Percentiles rank a stretch among this genome's conserved stretches.
Evolutionary conservation across 1,140 invertebrate species (phyloP).

Genomic region (Cyclargus thomasi): DNA sequence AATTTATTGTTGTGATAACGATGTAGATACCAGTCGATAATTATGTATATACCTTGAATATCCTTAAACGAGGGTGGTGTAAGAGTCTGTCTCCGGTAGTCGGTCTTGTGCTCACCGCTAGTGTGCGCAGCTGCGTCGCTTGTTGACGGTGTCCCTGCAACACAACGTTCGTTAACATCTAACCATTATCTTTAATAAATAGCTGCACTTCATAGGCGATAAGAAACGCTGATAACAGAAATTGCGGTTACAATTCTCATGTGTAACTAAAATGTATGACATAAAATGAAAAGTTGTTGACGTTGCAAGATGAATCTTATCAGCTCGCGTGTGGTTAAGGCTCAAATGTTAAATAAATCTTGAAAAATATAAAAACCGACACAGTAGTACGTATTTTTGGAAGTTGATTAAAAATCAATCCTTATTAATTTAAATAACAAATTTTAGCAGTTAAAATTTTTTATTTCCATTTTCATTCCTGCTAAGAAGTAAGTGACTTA

Average conservation of each 20-base stretch:
- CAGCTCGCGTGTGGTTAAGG: slow-evolving; percentile 6
- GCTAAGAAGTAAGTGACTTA: no score
- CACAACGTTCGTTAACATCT: slow-evolving; percentile 29
- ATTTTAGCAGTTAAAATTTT: no score
- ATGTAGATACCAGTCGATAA: background rate
- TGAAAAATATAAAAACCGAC: no score
- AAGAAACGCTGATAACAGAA: slow-evolving; percentile 50
- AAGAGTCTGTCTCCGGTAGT: slow-evolving; percentile 37
- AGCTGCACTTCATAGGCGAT: slow-evolving; percentile 53
- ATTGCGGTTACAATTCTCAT: slow-evolving; percentile 6
- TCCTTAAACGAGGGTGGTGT: slow-evolving; percentile 57
- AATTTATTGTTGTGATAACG: background rate
- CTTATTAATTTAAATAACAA: no score
- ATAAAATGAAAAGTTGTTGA: slow-evolving; percentile 14
- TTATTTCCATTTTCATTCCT: no score
- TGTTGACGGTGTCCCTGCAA: slow-evolving; percentile 51
- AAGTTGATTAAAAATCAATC: no score
- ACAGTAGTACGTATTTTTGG: no score
- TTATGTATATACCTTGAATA: slow-evolving; percentile 45
- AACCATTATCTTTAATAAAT: slow-evolving; percentile 52
- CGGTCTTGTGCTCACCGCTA: slow-evolving; percentile 41
- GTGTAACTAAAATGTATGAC: slow-evolving; percentile 21
- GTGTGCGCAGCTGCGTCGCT: slow-evolving; percentile 37
- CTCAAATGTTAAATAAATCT: no score
- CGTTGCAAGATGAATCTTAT: slow-evolving; percentile 11